Conservation (phyloP, 2,888 invertebrate species). For the Epinotia nisella region DNA sequence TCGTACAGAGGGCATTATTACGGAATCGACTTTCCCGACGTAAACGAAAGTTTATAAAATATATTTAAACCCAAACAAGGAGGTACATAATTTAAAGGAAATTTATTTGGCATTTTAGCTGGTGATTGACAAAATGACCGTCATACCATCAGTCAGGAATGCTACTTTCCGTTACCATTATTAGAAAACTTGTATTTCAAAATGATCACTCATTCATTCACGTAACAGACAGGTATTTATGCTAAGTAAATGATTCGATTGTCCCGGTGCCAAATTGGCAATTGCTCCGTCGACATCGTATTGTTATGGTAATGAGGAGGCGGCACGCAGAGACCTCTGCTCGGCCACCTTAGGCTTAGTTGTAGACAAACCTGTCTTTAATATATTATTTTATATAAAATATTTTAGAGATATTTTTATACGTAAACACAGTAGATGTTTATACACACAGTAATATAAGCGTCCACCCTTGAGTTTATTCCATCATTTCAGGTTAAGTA, state of each 20-base stretch:
- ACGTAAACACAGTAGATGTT: too few relatives aligned
- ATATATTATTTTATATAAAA: too few relatives aligned
- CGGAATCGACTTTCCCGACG: slow-evolving; percentile 8
- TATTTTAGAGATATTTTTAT: too few relatives aligned
- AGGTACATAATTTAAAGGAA: not conserved
- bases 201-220: slow-evolving; percentile 51
- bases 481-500: slow-evolving; percentile 88
- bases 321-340: slow-evolving; percentile 20
- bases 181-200: slow-evolving; percentile 45
- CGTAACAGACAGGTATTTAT: slow-evolving; percentile 40
- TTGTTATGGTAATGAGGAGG: slow-evolving; percentile 59
- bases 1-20: not conserved
- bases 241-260: slow-evolving; percentile 47
- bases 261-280: slow-evolving; percentile 56
- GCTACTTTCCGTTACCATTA: slow-evolving; percentile 54
- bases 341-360: slow-evolving; percentile 2
- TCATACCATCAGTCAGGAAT: slow-evolving; percentile 39
- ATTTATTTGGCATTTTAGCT: not conserved
- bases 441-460: too few relatives aligned
- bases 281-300: slow-evolving; percentile 50
- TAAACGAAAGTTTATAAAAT: slow-evolving; percentile 10
- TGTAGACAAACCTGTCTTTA: not conserved
- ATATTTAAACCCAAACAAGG: slow-evolving; percentile 4
- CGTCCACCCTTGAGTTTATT: not conserved
- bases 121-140: slow-evolving; percentile 42